These are phyloP conservation scores for Procavia capensis DNA, from an alignment of 2,113 vertebrate species.

Conservation along the genomic window DNA sequence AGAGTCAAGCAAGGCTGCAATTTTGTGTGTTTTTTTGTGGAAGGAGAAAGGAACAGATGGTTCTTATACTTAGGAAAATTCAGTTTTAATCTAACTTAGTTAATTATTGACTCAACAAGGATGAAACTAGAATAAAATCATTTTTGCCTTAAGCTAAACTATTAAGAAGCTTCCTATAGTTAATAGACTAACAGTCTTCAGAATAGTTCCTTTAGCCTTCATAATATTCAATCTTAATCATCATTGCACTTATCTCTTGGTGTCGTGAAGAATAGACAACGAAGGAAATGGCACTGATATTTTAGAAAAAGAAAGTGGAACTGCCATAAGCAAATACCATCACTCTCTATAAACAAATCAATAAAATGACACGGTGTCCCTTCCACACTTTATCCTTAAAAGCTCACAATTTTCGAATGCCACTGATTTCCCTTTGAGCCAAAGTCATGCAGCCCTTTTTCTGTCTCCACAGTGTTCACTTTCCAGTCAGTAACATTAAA, in stretches of 20 bases:
- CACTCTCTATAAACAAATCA: neutral
- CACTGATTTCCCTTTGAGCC: too few relatives aligned
- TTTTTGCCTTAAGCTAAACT: slow-evolving; percentile 85
- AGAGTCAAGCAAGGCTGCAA: neutral
- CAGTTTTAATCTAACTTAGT: slow-evolving; percentile 75
- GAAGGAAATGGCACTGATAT: neutral
- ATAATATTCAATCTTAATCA: slow-evolving; percentile 72
- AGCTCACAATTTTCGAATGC: neutral
- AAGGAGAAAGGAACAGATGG: neutral
- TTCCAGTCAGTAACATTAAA: fast-evolving
- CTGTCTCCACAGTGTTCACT: fast-evolving
- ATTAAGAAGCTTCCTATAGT: slow-evolving; percentile 82
- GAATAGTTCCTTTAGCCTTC: slow-evolving; percentile 79
- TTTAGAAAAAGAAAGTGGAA: neutral
- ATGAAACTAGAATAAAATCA: slow-evolving; percentile 80
- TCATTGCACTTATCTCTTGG: slow-evolving; percentile 31
- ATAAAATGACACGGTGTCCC: too few relatives aligned
- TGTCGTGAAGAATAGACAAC: slow-evolving; percentile 35
- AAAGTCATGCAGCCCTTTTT: neutral
- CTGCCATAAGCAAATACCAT: fast-evolving
- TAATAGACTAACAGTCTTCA: slow-evolving; percentile 81
- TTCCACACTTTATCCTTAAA: neutral
- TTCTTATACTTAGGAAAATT: slow-evolving; percentile 59
- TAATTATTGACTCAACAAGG: slow-evolving; percentile 86
- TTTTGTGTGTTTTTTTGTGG: neutral